These are phyloP conservation scores for Porites australiensis DNA, from an alignment of 64 coral and sea anemone genomes.

Conservation along the genomic window DNA sequence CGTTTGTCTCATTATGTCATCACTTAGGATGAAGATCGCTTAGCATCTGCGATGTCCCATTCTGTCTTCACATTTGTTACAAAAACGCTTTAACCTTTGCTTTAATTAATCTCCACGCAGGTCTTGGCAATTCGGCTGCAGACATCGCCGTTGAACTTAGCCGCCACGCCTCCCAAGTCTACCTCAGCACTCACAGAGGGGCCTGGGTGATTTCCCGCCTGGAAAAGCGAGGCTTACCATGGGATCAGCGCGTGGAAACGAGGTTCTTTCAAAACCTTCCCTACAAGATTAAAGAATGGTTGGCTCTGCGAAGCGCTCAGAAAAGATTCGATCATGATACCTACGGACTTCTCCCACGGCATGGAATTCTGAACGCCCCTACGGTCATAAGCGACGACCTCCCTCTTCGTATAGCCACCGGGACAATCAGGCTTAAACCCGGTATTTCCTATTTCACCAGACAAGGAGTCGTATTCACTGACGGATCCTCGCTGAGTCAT, in stretches of 20 bases:
- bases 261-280: conserved; percentile 57
- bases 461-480: conserved; percentile 56
- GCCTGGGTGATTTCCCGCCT: conserved; percentile 76
- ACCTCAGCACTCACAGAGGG: conserved; percentile 82
- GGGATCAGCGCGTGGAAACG: conserved; percentile 68
- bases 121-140: conserved; percentile 88
- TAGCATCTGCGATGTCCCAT: too few species aligned
- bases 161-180: conserved; percentile 57
- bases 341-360: conserved; percentile 49
- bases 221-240: conserved; percentile 54
- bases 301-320: conserved; percentile 31
- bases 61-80: neutral
- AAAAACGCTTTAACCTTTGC: neutral
- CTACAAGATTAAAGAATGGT: conserved; percentile 15
- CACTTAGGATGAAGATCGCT: too few species aligned
- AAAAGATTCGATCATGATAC: conserved; percentile 59
- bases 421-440: conserved; percentile 68
- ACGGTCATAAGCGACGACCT: conserved; percentile 79
- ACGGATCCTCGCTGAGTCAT: conserved; percentile 48
- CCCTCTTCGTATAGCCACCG: conserved; percentile 68
- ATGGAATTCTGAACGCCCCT: conserved; percentile 60
- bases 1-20: too few species aligned
- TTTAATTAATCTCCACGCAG: conserved; percentile 31
- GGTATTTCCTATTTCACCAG: conserved; percentile 49
- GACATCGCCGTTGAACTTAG: conserved; percentile 86